These are phyloP conservation scores for Drosophila virilis DNA, from an alignment of 1,140 invertebrate species.

Conservation along the genomic window DNA sequence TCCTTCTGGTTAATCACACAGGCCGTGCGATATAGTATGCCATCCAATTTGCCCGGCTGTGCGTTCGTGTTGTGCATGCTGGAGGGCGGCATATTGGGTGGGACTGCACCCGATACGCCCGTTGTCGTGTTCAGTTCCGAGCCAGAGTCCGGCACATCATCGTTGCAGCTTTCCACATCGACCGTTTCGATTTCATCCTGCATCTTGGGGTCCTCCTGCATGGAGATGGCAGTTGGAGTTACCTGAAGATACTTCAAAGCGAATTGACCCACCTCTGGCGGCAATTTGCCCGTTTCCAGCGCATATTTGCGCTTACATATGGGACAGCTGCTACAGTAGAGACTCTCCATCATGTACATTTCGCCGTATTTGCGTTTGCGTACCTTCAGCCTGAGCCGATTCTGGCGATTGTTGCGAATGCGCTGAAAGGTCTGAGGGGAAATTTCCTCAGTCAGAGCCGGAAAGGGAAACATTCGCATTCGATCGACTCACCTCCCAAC, in stretches of 20 bases:
- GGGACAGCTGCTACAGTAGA: constrained; percentile 87
- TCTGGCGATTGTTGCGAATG: constrained; percentile 92
- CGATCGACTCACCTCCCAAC: constrained; percentile 87
- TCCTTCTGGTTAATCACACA: constrained; percentile 81
- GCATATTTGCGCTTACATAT: constrained; percentile 89
- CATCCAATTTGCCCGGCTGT: constrained; percentile 79
- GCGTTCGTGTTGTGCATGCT: constrained; percentile 77
- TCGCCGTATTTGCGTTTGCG: constrained; percentile 89
- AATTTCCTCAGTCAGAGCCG: too few species aligned
- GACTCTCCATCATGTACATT: constrained; percentile 83
- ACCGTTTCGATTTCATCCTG: constrained; percentile 86
- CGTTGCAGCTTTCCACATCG: constrained; percentile 85
- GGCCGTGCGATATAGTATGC: constrained; percentile 79
- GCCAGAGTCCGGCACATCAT: constrained; percentile 81
- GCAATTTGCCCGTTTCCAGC: constrained; percentile 87
- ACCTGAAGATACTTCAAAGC: too few species aligned
- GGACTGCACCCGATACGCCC: constrained; percentile 9
- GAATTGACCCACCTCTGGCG: constrained; percentile 87
- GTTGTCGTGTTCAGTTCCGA: constrained; percentile 54
- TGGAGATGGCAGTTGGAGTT: background rate
- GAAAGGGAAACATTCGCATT: too few species aligned
- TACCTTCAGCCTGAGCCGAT: constrained; percentile 86
- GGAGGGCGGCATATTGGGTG: constrained; percentile 27
- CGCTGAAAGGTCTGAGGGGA: constrained; percentile 89
- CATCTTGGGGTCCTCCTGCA: constrained; percentile 66